Conservation (phyloP, 1,140 invertebrate genomes). For the Bombus waltoni region DNA sequence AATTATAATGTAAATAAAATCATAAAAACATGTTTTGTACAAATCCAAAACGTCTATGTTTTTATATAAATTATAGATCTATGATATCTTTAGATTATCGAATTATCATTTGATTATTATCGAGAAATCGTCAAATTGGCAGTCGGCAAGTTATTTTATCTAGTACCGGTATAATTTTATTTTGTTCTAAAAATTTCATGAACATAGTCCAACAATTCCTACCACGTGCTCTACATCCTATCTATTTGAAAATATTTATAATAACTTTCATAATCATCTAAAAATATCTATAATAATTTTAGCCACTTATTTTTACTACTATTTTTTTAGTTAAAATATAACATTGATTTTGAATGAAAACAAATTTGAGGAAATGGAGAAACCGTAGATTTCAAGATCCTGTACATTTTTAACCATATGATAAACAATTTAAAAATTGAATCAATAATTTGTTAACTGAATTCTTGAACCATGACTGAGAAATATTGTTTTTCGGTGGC, state of each 20-base stretch:
- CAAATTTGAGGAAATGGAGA: neutral
- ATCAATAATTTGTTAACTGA: neutral
- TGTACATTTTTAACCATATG: neutral
- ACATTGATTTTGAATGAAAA: neutral
- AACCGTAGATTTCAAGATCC: neutral
- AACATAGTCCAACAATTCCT: neutral
- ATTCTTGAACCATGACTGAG: neutral
- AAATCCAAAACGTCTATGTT: neutral
- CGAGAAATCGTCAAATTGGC: neutral
- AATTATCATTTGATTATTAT: neutral
- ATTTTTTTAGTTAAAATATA: neutral
- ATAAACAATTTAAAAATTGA: neutral
- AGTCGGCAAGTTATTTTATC: neutral
- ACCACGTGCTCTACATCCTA: too few species aligned
- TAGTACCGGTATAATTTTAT: neutral
- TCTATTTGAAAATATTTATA: neutral
- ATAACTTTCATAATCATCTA: neutral
- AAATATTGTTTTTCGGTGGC: neutral
- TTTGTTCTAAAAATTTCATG: neutral
- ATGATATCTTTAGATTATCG: neutral
- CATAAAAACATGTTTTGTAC: slow-evolving; percentile 7
- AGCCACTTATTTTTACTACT: neutral
- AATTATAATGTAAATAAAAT: slow-evolving; percentile 13
- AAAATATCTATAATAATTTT: neutral
- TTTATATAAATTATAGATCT: neutral